Base-by-base conservation (phyloP, 2,797 vertebrate species). In the Nannoperca australis region DNA sequence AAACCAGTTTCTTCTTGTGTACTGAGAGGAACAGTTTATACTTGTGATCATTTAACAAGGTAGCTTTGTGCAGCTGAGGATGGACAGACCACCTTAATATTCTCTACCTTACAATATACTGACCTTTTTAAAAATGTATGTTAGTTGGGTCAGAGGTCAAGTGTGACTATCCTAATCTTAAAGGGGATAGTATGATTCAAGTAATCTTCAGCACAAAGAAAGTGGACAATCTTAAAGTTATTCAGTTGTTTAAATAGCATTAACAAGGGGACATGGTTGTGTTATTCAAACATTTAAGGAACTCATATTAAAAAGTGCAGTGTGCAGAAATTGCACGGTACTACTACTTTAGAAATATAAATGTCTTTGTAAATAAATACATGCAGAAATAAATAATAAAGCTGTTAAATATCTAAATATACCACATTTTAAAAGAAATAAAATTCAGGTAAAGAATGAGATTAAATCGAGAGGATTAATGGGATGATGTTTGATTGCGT, bases 291-390 rank as follows among this genome's bases (percentile, higher is more conserved):
- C 71, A 85, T 86, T 92, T 87, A 64, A 89, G 84, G 88, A 95
- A 94, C 93, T 90, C 82, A 93, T 91, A 88, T 93, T 94, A 91
- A 92, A 95, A 95, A 95, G 95, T 96, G 95, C 94, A 84, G 78
- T 92, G 93, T 95, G 95, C 95, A 94, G 91, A 95, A 93, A 95
- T 95, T 95, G 93, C 91, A 95, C 93, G 87, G 75, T 91, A 94
- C 88, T 90, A 94, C 90, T 83, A 93, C 86, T 89, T 94, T 92
- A 95, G 91, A 95, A 95, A 95, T 94, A 95, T 95, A 95, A 94
- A 92, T 84, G 92, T 93, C 89, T 94, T 94, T 94, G 83, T 94
- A 91, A 95, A 95, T 95, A 95, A 95, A 95, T 94, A 94, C 91
- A 93, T 89, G 91, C 93, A 88, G 81, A 93, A 94, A 94, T 93